A percentile compares a stretch with the other conserved stretches of the same genome.
These are phyloP conservation scores for Andrena fulva DNA, from an alignment of 2,888 invertebrate genomes.

Conservation along the genomic window DNA sequence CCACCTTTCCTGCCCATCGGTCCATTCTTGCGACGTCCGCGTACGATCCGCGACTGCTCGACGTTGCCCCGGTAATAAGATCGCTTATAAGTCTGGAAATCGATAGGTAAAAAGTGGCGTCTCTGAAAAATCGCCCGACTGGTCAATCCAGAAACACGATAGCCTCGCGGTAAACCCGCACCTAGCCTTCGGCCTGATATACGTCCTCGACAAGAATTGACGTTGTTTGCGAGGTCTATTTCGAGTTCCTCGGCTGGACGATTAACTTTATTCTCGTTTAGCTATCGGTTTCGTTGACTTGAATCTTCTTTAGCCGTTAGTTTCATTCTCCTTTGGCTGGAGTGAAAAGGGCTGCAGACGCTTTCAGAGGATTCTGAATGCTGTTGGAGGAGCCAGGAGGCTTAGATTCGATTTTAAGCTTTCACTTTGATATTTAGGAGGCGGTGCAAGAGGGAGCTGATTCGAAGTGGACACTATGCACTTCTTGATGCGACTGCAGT, in stretches of 20 bases:
- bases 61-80: constrained; percentile 48
- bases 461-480: neutral
- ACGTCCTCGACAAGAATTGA: constrained; percentile 38
- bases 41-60: constrained; percentile 46
- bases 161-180: constrained; percentile 67
- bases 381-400: too few species aligned
- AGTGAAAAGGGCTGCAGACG: too few species aligned
- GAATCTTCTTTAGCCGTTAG: too few species aligned
- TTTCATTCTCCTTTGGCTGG: too few species aligned
- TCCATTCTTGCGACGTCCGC: constrained; percentile 77
- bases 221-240: constrained; percentile 35
- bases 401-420: neutral
- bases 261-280: constrained; percentile 30
- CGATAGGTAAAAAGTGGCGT: constrained; percentile 58
- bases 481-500: constrained; percentile 22
- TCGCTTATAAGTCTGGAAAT: constrained; percentile 73
- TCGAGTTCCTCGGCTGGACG: constrained; percentile 25
- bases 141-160: constrained; percentile 60
- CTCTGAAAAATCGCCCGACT: constrained; percentile 42
- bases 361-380: too few species aligned
- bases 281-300: neutral
- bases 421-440: neutral
- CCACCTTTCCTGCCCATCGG: constrained; percentile 84
- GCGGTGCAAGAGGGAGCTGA: neutral
- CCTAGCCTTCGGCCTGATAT: constrained; percentile 50